Percentiles rank a stretch among this genome's conserved stretches.
These are phyloP conservation scores for Synchiropus splendidus DNA, from an alignment of 2,113 vertebrate genomes.

Conservation along the genomic window DNA sequence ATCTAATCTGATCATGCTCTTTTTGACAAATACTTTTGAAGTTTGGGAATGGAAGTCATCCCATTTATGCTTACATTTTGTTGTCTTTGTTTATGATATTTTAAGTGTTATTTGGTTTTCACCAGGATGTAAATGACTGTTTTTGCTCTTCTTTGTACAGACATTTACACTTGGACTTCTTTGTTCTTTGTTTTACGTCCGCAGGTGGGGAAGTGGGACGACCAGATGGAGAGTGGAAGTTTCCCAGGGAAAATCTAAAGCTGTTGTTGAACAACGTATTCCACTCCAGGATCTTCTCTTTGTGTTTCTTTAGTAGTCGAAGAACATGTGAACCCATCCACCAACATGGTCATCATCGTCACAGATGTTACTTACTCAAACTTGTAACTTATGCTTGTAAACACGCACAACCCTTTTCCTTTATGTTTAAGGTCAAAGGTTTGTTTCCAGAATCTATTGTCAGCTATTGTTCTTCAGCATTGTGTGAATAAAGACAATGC, in stretches of 20 bases:
- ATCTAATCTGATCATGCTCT: too few species aligned
- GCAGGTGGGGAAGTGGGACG: conserved; percentile 66
- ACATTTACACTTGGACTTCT: neutral
- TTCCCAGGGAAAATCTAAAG: conserved; percentile 67
- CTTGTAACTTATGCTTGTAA: conserved; percentile 19
- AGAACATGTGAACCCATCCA: conserved; percentile 14
- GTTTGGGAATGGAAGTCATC: too few species aligned
- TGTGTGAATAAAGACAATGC: conserved; percentile 23
- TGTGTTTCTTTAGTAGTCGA: conserved; percentile 13
- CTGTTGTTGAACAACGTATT: neutral
- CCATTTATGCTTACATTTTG: too few species aligned
- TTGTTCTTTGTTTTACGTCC: conserved; percentile 5
- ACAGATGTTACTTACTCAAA: conserved; percentile 7
- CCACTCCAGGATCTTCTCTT: conserved; percentile 19
- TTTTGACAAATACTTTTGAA: too few species aligned
- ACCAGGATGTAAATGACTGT: too few species aligned
- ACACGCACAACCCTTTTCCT: conserved; percentile 36
- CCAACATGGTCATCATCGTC: neutral
- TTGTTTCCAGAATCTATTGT: conserved; percentile 1
- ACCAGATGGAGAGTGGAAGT: conserved; percentile 59
- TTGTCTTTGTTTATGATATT: too few species aligned
- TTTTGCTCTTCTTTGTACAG: neutral
- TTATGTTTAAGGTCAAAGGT: too few species aligned
- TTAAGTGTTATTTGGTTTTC: too few species aligned
- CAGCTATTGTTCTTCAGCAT: conserved; percentile 1